phyloP scores from a whole-genome alignment of 1,140 invertebrate species.

The Trissolcus basalis region DNA sequence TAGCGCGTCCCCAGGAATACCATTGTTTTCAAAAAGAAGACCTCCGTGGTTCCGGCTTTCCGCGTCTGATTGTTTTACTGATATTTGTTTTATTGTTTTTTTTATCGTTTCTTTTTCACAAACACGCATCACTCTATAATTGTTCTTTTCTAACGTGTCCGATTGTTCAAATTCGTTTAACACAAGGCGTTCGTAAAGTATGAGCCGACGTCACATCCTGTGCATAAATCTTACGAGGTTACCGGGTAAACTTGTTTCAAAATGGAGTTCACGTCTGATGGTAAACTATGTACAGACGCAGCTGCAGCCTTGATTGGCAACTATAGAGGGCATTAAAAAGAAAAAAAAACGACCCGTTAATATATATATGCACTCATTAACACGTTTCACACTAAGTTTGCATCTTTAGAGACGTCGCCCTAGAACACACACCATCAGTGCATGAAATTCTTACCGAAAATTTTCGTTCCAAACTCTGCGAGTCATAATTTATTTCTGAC shows the following conservation, averaged over 20 bases:
- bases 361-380: conserved; percentile 65
- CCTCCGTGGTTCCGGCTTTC: not conserved
- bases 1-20: not conserved
- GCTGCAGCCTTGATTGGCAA: conserved; percentile 51
- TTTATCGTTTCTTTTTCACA: conserved; percentile 31
- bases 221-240: conserved; percentile 71
- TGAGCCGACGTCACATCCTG: conserved; percentile 71
- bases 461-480: conserved; percentile 1
- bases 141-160: conserved; percentile 21
- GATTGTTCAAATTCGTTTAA: conserved; percentile 51
- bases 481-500: not conserved
- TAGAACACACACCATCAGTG: not conserved
- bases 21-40: not conserved
- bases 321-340: conserved; percentile 46
- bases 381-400: conserved; percentile 51
- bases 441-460: conserved; percentile 1
- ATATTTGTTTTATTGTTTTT: too few species aligned
- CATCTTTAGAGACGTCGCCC: conserved; percentile 17
- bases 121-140: conserved; percentile 10
- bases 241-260: conserved; percentile 42
- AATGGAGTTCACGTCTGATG: conserved; percentile 48
- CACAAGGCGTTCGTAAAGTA: conserved; percentile 67
- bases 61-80: too few species aligned
- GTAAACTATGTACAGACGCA: conserved; percentile 47
- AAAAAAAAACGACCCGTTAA: conserved; percentile 67